Base-by-base conservation (phyloP, 2,888 invertebrate species). In the Dryobota labecula region DNA sequence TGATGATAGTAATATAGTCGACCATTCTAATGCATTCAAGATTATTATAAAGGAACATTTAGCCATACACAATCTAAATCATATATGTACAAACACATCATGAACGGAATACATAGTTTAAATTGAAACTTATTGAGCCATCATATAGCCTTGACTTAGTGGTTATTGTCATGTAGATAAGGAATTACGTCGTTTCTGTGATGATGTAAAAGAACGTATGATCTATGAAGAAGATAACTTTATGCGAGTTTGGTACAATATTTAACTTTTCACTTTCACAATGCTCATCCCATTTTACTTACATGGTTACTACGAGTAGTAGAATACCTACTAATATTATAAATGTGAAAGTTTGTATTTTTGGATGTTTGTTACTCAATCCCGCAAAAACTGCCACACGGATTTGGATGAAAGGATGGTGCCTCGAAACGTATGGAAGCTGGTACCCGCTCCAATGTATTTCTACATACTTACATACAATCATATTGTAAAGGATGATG, bases 161-260 rank as follows among this genome's bases (percentile, higher is more conserved):
- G 51, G 27, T 57, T 62, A 67, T 67, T 60, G 67, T 62, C 58
- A 69, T 53, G 51, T 30, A 70, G 80, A 80, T 80, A 80, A 80
- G 49, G 43, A 71, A 71, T 77, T 43, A 74, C 58, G 77, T 64
- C 41, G 68, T 24, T 36, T 20, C n/a, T 70, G 43, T 66, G 49
- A 60, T 4, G 45, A 67, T 57, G 18, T 49, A 30, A 36, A 49
- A 30, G 0, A 58, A 54, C 13, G 11, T 54, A 53, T 43, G 27
- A 27, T 47, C 27, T 49, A 38, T 36, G 2, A 24, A 45, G 45
- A 67, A 45, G 67, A 58, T 58, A 58, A 27, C 20, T 38, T 36
- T 18, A 57, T 18, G 45, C 18, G 7, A 30, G 38, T 65, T 73
- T 15, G 3, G 9, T 7, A 51, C 15, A 64, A 13, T 51, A 27